A percentile compares a stretch with the other conserved stretches of the same genome.
phyloP scores from a whole-genome alignment of 2,797 vertebrate genomes.

The Ibycter americanus region DNA sequence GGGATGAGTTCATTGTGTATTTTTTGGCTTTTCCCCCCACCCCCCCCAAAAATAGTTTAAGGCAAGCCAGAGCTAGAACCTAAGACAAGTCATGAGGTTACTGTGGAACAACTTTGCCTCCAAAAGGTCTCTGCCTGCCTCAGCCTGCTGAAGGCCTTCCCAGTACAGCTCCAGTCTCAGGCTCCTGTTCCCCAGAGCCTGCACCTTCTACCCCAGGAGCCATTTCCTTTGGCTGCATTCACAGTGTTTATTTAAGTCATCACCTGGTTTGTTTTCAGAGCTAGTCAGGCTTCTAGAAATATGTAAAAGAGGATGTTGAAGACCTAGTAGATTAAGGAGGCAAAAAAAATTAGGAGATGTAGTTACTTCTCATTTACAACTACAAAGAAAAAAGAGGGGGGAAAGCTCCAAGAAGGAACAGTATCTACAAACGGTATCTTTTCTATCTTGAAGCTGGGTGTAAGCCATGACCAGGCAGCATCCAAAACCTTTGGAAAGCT shows the following conservation, averaged over 20 bases:
- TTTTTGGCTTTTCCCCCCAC: neutral
- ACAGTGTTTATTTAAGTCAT: neutral
- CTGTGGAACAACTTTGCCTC: neutral
- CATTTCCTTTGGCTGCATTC: neutral
- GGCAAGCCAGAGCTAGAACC: neutral
- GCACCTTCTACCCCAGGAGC: neutral
- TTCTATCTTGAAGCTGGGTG: neutral
- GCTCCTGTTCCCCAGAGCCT: neutral
- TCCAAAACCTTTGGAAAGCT: neutral
- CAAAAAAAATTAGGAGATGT: neutral
- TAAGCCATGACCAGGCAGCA: neutral
- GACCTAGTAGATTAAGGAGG: neutral
- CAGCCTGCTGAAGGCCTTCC: neutral
- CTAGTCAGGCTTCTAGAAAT: constrained; percentile 31
- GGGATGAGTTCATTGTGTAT: neutral
- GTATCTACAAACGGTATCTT: neutral
- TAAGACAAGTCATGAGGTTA: neutral
- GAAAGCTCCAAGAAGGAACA: neutral
- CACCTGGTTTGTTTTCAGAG: constrained; percentile 7
- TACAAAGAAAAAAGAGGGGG: neutral
- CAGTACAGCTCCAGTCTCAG: neutral
- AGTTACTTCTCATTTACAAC: neutral
- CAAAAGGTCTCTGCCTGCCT: neutral
- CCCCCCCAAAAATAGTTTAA: neutral
- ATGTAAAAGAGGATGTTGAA: neutral